A percentile compares a stretch with the other conserved stretches of the same genome.
Conservation (phyloP, 1,140 invertebrate genomes). For the Helicoverpa armigera region DNA sequence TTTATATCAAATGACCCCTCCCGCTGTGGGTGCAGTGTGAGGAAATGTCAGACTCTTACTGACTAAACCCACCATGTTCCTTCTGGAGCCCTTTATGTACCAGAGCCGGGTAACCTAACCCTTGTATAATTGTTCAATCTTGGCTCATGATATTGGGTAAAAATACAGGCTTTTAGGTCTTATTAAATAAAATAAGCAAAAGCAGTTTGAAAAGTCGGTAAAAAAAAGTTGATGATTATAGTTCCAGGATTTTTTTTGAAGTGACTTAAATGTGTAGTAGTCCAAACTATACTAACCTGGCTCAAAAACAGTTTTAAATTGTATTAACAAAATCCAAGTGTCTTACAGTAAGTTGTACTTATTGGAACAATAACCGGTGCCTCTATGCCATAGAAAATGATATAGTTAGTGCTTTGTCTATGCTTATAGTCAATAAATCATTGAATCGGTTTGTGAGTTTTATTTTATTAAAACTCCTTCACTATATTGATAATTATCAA, state of each 20-base stretch:
- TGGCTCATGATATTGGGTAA: too few relatives aligned
- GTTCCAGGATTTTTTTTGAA: neutral
- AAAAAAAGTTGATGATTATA: neutral
- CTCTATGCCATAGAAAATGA: slow-evolving; percentile 1
- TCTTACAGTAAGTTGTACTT: slow-evolving; percentile 1
- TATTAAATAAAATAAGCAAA: too few relatives aligned
- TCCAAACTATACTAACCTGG: neutral
- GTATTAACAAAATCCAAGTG: slow-evolving; percentile 7
- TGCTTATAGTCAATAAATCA: slow-evolving; percentile 34
- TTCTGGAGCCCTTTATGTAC: too few relatives aligned
- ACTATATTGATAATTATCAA: too few relatives aligned
- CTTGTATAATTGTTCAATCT: too few relatives aligned
- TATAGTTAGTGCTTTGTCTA: slow-evolving; percentile 4
- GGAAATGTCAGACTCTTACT: too few relatives aligned
- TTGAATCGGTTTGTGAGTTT: neutral
- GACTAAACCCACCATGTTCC: too few relatives aligned
- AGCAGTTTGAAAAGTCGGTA: neutral
- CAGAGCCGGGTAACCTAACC: too few relatives aligned
- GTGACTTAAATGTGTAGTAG: neutral
- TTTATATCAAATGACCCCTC: too few relatives aligned
- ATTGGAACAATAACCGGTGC: slow-evolving; percentile 5
- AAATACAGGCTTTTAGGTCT: too few relatives aligned
- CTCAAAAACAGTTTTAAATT: neutral
- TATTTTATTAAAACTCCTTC: neutral
- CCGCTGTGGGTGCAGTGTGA: too few relatives aligned